Base-by-base conservation (phyloP, 2,113 vertebrate genomes). In the Cricetomys ansorgei region DNA sequence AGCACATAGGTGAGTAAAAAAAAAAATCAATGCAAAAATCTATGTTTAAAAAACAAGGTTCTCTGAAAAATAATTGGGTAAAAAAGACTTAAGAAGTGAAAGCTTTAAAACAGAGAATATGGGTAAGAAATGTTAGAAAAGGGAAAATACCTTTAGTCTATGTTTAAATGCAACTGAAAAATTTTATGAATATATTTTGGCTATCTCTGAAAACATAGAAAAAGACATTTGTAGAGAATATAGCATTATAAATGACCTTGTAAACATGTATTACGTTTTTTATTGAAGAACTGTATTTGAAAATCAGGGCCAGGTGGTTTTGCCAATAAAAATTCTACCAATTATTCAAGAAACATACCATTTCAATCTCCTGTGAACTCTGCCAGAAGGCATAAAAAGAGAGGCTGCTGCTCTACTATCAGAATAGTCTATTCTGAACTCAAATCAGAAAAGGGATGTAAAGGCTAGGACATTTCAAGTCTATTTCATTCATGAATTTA, bases 241-340 rank as follows among this genome's bases (percentile, higher is more conserved):
- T 72, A 88, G 87, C 34, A 57, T 40, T 88, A 91, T n/a, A 80
- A 85, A 88, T 75, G 25, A 69, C 11, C 86, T 10, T 72, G 9
- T 81, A 94, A 59, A 69, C 64, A 10, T 65, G 1, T 84, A 65
- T 84, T 85, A 57, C 57, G 1, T 59, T 37, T 69, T 69, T 73
- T 89, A 92, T 94, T 93, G 50, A 95, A 91, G 57, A 69, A 45
- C 16, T 53, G 5, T 53, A 48, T 92, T 90, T 95, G 48, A 89
- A 76, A 96, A 93, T 37, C 40, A 84, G 69, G 34, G 59, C n/a
- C 55, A 95, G 37, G 77, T 88, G 31, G 15, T 89, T 83, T 95
- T 92, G 59, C 34, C 21, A 76, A 50, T 64, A 87, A 87, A 79
- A 95, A 86, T 89, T 85, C 65, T 67, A 88, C 23, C 12, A 88